Evolutionary conservation across 1,140 invertebrate species (phyloP).

Genomic region (Sarcophaga peregrina): DNA sequence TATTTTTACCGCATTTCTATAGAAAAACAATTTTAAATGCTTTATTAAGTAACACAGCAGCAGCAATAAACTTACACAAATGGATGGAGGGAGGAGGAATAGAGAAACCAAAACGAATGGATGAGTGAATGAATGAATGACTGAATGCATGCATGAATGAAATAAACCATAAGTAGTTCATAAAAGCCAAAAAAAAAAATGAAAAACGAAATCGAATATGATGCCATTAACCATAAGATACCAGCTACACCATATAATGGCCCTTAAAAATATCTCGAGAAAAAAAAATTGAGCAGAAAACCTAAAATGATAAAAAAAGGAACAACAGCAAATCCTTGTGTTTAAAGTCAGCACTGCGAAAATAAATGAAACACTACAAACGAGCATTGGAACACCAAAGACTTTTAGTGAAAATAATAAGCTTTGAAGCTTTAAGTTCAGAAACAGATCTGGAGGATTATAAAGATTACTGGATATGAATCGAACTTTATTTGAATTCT

Average conservation of each 20-base stretch:
- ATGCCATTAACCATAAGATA: constrained; percentile 13
- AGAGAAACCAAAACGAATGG: too few relatives aligned
- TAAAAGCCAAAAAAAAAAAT: background rate
- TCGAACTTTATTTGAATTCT: too few relatives aligned
- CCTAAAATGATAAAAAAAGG: background rate
- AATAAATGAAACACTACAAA: too few relatives aligned
- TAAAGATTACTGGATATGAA: too few relatives aligned
- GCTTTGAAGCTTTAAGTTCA: too few relatives aligned
- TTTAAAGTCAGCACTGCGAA: background rate
- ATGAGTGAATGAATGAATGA: too few relatives aligned
- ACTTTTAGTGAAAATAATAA: too few relatives aligned
- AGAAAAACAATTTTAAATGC: constrained; percentile 1
- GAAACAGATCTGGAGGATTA: too few relatives aligned
- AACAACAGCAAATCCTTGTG: background rate
- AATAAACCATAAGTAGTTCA: constrained; percentile 6
- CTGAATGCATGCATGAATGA: background rate
- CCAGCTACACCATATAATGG: background rate
- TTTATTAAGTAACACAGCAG: background rate
- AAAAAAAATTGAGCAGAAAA: background rate
- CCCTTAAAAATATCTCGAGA: background rate
- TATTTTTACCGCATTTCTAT: background rate
- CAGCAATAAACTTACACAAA: too few relatives aligned
- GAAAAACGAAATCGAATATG: background rate
- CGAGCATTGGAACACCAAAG: too few relatives aligned
- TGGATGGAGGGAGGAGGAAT: too few relatives aligned